phyloP scores from a whole-genome alignment of 2,888 invertebrate genomes.

The Nemurella pictetii region DNA sequence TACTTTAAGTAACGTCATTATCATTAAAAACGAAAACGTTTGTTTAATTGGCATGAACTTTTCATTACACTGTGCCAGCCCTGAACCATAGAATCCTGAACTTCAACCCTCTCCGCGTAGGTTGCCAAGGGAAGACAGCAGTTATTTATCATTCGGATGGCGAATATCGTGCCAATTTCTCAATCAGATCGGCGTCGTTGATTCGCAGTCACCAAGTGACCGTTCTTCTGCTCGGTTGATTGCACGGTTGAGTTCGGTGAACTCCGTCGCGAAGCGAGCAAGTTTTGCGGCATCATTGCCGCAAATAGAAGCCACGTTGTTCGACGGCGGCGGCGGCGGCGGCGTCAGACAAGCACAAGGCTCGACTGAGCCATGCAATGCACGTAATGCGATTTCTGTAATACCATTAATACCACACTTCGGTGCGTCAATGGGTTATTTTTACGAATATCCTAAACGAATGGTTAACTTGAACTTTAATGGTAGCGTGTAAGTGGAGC shows the following conservation, averaged over 20 bases:
- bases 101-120: too few relatives aligned
- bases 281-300: slow-evolving; percentile 32
- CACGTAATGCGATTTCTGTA: background rate
- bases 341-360: too few relatives aligned
- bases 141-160: background rate
- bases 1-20: too few relatives aligned
- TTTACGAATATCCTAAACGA: slow-evolving; percentile 16
- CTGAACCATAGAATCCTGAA: too few relatives aligned
- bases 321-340: slow-evolving; percentile 7
- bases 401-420: background rate
- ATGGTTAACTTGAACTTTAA: slow-evolving; percentile 19
- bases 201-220: background rate
- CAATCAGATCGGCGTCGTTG: background rate
- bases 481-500: slow-evolving; percentile 3
- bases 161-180: background rate
- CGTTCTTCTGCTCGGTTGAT: background rate
- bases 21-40: too few relatives aligned
- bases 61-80: too few relatives aligned
- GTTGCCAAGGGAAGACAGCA: too few relatives aligned
- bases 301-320: slow-evolving; percentile 36
- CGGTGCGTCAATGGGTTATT: slow-evolving; percentile 29
- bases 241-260: slow-evolving; percentile 31
- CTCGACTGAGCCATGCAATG: background rate
- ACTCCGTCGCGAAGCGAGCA: slow-evolving; percentile 27
- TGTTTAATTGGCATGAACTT: too few relatives aligned